phyloP scores from a whole-genome alignment of 2,888 invertebrate genomes.

The Megamerina dolium region DNA sequence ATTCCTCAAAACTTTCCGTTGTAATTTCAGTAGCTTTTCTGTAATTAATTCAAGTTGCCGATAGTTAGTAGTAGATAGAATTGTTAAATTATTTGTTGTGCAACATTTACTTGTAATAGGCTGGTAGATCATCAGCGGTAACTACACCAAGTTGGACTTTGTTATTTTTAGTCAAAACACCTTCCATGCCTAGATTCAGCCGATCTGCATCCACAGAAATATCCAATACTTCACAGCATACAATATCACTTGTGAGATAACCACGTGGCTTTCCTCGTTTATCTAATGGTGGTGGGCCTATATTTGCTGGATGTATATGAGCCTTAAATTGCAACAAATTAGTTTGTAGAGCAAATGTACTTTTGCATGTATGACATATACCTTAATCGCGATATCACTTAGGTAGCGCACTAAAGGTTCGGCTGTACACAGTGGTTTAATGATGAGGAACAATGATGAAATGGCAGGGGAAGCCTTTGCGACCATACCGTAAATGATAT shows the following conservation, averaged over 20 bases:
- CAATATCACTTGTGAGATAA: constrained; percentile 76
- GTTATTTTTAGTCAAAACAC: constrained; percentile 63
- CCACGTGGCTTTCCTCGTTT: constrained; percentile 53
- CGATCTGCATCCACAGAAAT: constrained; percentile 81
- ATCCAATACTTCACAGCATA: constrained; percentile 84
- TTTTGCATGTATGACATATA: constrained; percentile 39
- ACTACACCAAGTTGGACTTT: constrained; percentile 77
- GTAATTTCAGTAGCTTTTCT: constrained; percentile 61
- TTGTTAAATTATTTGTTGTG: too few relatives aligned
- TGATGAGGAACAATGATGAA: constrained; percentile 51
- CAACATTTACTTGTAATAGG: constrained; percentile 74
- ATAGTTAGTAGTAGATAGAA: too few relatives aligned
- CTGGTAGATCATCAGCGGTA: constrained; percentile 73
- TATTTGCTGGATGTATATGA: constrained; percentile 23
- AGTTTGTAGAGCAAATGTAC: not conserved
- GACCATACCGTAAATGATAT: constrained; percentile 72
- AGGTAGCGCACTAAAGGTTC: constrained; percentile 73
- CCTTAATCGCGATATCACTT: constrained; percentile 82
- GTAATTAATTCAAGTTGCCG: constrained; percentile 3
- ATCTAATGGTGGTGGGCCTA: constrained; percentile 11
- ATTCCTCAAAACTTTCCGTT: constrained; percentile 72
- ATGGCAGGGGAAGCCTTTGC: constrained; percentile 67
- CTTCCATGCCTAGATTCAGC: constrained; percentile 82
- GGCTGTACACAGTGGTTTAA: constrained; percentile 76
- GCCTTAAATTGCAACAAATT: constrained; percentile 21